A percentile compares a stretch with the other conserved stretches of the same genome.
Conservation (phyloP, 2,113 vertebrate species). For the Chrysemys picta region DNA sequence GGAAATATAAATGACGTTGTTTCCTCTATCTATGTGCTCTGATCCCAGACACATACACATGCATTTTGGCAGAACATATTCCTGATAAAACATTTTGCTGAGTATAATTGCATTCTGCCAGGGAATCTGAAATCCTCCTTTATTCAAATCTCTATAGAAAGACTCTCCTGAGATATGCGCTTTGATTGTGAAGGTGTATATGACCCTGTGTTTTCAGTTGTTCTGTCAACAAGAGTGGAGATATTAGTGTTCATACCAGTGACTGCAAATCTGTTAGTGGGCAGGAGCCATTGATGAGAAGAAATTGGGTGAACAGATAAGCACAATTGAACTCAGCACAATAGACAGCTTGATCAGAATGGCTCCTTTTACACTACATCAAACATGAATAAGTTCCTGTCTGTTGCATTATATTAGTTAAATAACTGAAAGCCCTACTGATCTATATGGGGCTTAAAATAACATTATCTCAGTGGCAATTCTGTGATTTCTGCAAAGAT, state of each 20-base stretch:
- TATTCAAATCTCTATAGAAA: slow-evolving; percentile 24
- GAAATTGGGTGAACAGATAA: slow-evolving; percentile 8
- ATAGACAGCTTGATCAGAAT: slow-evolving; percentile 28
- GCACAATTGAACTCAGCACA: slow-evolving; percentile 7
- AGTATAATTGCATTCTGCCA: slow-evolving; percentile 36
- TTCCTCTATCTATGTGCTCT: background rate
- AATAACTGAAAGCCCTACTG: slow-evolving; percentile 49
- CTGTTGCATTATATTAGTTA: slow-evolving; percentile 30
- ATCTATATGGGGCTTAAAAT: slow-evolving; percentile 25
- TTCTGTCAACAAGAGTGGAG: background rate
- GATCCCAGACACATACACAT: slow-evolving; percentile 22
- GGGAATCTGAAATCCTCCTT: slow-evolving; percentile 11
- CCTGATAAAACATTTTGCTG: slow-evolving; percentile 11
- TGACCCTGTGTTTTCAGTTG: background rate
- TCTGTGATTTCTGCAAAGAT: slow-evolving; percentile 29
- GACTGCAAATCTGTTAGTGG: slow-evolving; percentile 39
- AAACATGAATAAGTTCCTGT: slow-evolving; percentile 48
- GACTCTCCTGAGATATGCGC: slow-evolving; percentile 18
- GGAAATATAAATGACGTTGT: background rate
- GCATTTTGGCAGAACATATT: slow-evolving; percentile 21
- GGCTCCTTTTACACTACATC: slow-evolving; percentile 36
- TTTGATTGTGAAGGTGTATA: slow-evolving; percentile 17
- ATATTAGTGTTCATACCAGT: slow-evolving; percentile 16
- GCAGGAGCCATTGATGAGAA: slow-evolving; percentile 26
- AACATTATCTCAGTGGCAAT: background rate